Evolutionary conservation across 2,888 invertebrate genomes (phyloP), one percentile per base, ranked within the genome.

Genomic region (Augochlorella aurata): DNA sequence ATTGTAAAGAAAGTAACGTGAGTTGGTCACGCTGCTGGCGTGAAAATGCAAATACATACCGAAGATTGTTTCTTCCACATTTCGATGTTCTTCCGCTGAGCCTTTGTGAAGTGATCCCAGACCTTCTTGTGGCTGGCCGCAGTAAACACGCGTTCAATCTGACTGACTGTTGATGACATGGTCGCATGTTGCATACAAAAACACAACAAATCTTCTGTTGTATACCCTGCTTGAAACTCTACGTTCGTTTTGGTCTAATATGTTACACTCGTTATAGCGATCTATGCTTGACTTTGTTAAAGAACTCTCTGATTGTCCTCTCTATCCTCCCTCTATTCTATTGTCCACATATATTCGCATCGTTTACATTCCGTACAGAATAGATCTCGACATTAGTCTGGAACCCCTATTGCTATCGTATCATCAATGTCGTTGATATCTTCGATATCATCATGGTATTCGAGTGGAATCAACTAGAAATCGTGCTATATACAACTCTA

Each of bases 31-130:
- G 79, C 88, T 77, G 81, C 79, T 73, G 67, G 83, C 82, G 77
- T 88, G 84, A 82, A 68, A 85, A 85, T 88, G 89, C 87, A 77
- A 83, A 92, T 93, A 93, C 93, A 96, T 97, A 98, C 99, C 98
- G 97, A 96, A 84, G 98, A 97, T 95, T 98, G 98, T 95, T 98
- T 98, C 95, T 97, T 98, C 99, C 99, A 99, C 94, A 97, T 96
- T 95, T 98, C 98, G 95, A 99, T 98, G 96, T 98, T 98, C 97
- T 99, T 99, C 95, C 99, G 96, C 95, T 99, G 99, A 91, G 98
- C 98, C 96, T 99, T 99, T 95, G 98, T 98, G 97, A 99, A 99
- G 96, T 99, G 99, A 96, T 99, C 99, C 99, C 99, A 99, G 94
- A 98, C 98, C 95, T 98, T 98, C 96, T 99, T 98, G 95, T 98